Evolutionary conservation across 2,113 vertebrate genomes (phyloP).

Genomic region (Arvicanthis niloticus): DNA sequence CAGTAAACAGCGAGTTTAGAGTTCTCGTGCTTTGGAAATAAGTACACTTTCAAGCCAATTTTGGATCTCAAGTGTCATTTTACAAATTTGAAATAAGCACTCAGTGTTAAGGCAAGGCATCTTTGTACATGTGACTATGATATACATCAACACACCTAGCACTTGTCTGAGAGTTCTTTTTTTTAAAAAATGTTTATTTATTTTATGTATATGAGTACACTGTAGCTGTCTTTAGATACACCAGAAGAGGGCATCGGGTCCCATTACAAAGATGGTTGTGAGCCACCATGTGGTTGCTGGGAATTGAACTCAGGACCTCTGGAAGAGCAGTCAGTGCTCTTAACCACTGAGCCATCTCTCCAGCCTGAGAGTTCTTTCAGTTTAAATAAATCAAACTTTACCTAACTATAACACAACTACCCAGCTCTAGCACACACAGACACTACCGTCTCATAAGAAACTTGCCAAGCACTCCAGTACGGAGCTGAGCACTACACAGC

Average conservation of each 20-base stretch:
- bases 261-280: too few relatives aligned
- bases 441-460: neutral
- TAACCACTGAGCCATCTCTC: too few relatives aligned
- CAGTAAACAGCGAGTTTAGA: slow-evolving; percentile 7
- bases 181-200: too few relatives aligned
- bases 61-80: neutral
- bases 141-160: neutral
- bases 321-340: too few relatives aligned
- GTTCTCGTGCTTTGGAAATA: neutral
- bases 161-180: neutral
- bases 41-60: slow-evolving; percentile 32
- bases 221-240: too few relatives aligned
- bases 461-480: neutral
- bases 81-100: slow-evolving; percentile 37
- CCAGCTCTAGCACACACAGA: neutral
- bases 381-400: slow-evolving; percentile 38
- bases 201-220: too few relatives aligned
- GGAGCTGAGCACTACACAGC: neutral
- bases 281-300: too few relatives aligned
- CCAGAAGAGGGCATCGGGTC: too few relatives aligned
- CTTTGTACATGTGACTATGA: neutral
- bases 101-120: neutral
- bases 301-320: too few relatives aligned
- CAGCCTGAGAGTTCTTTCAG: neutral
- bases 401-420: neutral